phyloP scores from a whole-genome alignment of 2,113 vertebrate genomes.

The Peromyscus leucopus region DNA sequence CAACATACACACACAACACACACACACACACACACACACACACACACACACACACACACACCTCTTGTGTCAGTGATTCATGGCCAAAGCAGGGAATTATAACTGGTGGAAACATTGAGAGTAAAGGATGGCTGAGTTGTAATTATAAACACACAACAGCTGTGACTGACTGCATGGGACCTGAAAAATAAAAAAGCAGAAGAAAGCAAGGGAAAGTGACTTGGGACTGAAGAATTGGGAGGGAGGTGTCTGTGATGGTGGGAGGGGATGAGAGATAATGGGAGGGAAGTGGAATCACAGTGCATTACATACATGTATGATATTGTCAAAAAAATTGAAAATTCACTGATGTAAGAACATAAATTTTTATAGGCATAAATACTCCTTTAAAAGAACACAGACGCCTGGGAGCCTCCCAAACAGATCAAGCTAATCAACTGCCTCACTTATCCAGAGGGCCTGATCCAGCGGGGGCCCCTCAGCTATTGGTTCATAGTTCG shows the following conservation, averaged over 20 bases:
- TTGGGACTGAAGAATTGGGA: too few relatives aligned
- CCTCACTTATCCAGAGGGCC: too few relatives aligned
- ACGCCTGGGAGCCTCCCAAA: too few relatives aligned
- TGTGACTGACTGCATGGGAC: not conserved
- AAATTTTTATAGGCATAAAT: not conserved
- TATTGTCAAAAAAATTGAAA: not conserved
- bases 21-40: not conserved
- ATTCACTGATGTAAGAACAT: not conserved
- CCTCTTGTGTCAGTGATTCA: not conserved
- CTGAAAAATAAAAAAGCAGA: not conserved
- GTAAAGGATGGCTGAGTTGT: not conserved
- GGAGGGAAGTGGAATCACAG: not conserved
- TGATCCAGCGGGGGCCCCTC: too few relatives aligned
- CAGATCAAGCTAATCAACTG: too few relatives aligned
- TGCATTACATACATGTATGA: not conserved
- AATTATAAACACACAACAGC: too few relatives aligned
- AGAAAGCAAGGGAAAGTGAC: not conserved
- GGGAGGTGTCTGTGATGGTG: not conserved
- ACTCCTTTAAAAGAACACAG: not conserved
- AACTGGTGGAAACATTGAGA: not conserved
- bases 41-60: not conserved
- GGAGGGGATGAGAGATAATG: not conserved
- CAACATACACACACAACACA: not conserved
- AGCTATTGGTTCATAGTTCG: too few relatives aligned
- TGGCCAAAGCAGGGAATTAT: not conserved